phyloP scores from a whole-genome alignment of 2,888 invertebrate species.

The Heliconius charithonia region DNA sequence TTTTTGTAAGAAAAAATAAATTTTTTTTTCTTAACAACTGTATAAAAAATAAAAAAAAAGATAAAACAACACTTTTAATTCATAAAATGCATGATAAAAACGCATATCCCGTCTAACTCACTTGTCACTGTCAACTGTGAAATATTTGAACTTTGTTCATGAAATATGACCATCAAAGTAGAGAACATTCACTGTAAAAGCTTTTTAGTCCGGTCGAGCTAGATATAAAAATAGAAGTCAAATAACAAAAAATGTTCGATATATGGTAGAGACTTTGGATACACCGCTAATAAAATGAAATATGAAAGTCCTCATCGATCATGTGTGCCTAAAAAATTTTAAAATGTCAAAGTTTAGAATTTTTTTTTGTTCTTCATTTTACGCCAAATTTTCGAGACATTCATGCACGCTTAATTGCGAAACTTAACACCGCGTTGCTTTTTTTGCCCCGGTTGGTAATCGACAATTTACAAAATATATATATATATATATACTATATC shows the following conservation, averaged over 20 bases:
- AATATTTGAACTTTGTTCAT: slow-evolving; percentile 19
- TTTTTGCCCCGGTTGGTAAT: too few relatives aligned
- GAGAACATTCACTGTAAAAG: neutral
- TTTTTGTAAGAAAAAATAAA: too few relatives aligned
- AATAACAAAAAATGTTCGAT: neutral
- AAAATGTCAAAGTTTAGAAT: neutral
- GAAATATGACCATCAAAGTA: slow-evolving; percentile 20
- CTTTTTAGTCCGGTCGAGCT: neutral
- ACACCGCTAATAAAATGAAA: neutral
- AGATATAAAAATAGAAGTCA: neutral
- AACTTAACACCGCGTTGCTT: too few relatives aligned
- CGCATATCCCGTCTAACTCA: slow-evolving; percentile 3
- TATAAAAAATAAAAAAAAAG: neutral
- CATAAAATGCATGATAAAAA: slow-evolving; percentile 1
- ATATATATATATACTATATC: neutral
- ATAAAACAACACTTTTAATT: neutral
- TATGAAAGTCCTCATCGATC: neutral
- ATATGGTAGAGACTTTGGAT: neutral
- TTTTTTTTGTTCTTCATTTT: neutral
- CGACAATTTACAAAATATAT: too few relatives aligned
- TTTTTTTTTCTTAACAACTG: neutral
- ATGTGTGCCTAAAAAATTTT: neutral
- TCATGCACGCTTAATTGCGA: too few relatives aligned
- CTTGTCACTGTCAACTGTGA: slow-evolving; percentile 7
- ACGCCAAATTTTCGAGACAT: too few relatives aligned